These are phyloP conservation scores for Myopa testacea DNA, from an alignment of 2,888 invertebrate species.

Conservation along the genomic window DNA sequence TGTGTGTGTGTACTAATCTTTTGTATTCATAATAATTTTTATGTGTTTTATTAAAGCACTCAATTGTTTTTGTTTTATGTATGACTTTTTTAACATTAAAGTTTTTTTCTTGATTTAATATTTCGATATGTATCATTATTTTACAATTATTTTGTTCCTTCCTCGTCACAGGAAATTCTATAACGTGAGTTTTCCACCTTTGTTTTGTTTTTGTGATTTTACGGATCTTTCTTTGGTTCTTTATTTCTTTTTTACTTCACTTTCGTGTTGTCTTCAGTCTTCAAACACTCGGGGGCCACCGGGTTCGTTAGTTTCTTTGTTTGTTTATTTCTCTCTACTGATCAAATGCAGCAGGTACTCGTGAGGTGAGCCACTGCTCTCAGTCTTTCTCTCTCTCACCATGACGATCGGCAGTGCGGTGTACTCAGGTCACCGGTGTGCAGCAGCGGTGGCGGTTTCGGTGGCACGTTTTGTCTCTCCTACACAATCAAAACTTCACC, in stretches of 20 bases:
- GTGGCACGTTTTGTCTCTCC: conserved; percentile 3
- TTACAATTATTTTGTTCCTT: conserved; percentile 8
- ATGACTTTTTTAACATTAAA: too few relatives aligned
- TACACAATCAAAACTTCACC: background rate
- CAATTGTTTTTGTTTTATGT: background rate
- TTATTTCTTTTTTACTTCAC: conserved; percentile 20
- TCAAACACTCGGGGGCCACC: background rate
- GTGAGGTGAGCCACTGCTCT: background rate
- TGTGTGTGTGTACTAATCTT: too few relatives aligned
- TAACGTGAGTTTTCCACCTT: conserved; percentile 26
- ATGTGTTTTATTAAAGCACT: background rate
- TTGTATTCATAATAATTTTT: background rate
- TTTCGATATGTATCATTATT: background rate
- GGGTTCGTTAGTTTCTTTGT: background rate
- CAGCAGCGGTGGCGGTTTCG: background rate
- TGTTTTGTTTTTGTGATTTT: conserved; percentile 18
- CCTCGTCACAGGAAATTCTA: conserved; percentile 21
- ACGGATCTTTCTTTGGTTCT: conserved; percentile 22
- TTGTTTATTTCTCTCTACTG: background rate
- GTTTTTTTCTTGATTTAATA: background rate
- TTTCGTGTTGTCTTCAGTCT: conserved; percentile 14
- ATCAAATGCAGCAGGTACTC: too few relatives aligned
- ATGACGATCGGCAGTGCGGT: too few relatives aligned
- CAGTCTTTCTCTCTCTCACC: background rate
- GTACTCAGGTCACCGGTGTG: conserved; percentile 8